Conservation (phyloP, 2,797 vertebrate species). For the Protosalanx chinensis region DNA sequence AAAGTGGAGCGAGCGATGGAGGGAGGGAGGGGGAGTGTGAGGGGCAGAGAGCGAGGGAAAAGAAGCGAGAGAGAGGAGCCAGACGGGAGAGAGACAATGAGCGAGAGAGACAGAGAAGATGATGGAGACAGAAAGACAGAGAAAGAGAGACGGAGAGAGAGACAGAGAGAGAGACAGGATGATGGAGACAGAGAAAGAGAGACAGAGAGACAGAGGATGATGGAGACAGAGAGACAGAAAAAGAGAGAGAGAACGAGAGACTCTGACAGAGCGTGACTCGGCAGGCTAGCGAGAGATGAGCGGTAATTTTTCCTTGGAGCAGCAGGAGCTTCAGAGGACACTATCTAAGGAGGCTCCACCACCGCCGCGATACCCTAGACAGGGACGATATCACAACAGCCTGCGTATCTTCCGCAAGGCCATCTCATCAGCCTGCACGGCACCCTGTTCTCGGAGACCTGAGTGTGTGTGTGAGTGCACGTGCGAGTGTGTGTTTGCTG, state of each 20-base stretch:
- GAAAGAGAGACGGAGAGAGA: not conserved
- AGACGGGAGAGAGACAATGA: not conserved
- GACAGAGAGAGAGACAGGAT: not conserved
- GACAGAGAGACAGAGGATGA: constrained; percentile 7
- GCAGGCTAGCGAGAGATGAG: not conserved
- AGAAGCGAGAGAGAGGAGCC: no score
- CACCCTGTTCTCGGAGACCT: not conserved
- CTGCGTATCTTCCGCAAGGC: constrained; percentile 46
- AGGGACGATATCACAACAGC: constrained; percentile 27
- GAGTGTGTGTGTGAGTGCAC: constrained; percentile 1
- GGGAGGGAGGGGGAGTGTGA: no score
- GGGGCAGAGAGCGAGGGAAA: no score
- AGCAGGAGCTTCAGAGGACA: not conserved
- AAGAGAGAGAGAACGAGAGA: not conserved
- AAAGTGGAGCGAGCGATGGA: not conserved
- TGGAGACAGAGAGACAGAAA: not conserved
- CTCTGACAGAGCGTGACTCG: not conserved
- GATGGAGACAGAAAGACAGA: not conserved
- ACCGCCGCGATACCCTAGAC: constrained; percentile 27
- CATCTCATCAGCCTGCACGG: constrained; percentile 25
- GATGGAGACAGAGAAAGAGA: not conserved
- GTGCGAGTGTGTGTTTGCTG: constrained; percentile 28
- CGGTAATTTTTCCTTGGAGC: not conserved
- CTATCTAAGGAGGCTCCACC: constrained; percentile 34
- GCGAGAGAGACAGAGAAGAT: no score